Base-by-base conservation (phyloP, 30 jellyfish, hydroid and myxozoan species). In the Aurelia aurita complex sp. Pacific region DNA sequence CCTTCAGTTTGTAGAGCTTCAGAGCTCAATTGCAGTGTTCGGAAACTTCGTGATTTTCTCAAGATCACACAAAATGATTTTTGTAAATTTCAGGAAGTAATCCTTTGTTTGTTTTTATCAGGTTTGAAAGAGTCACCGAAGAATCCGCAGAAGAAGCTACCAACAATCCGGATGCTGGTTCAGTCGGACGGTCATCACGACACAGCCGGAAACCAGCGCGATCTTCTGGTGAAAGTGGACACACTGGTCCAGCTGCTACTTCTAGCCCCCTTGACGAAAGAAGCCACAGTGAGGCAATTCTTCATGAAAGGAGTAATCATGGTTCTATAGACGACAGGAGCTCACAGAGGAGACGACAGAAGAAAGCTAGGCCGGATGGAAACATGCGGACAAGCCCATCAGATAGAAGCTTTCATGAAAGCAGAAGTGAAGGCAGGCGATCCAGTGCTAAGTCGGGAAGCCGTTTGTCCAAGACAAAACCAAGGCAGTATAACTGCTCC, bases 211-310 rank as follows among this genome's bases (percentile, higher is more conserved):
- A 34, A 14, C 40, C 74, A 34, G 2, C 16, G 43, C 72, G 53
- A 29, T 64, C 80, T 18, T 64, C 33, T 3, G 68, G 53, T 15
- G 90, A 53, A 13, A 34, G 77, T n/a, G 6, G 19, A 35, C 77
- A 54, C 42, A 23, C 46, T 10, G 91, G 72, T 23, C 93, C 93
- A 8, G 87, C 68, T 2, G 93, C 93, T 43, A 84, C 93, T 16
- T 84, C 93, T 15, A 84, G 93, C 55, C 93, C 93, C 19, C 84
- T 71, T 73, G 88, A 84, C 13, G 93, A 84, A 12, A 51, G 50
- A 19, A 53, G 66, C 14, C 66, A 42, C 2, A 64, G 17, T 23
- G 72, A 10, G 6, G 38, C 34, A 10, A 9, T 76, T 32, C 42
- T 67, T 4, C 80, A 59, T 12, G 76, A 54, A 3, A 83, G 38